Conservation (phyloP, 2,888 invertebrate species). For the Caenorhabditis afra region DNA sequence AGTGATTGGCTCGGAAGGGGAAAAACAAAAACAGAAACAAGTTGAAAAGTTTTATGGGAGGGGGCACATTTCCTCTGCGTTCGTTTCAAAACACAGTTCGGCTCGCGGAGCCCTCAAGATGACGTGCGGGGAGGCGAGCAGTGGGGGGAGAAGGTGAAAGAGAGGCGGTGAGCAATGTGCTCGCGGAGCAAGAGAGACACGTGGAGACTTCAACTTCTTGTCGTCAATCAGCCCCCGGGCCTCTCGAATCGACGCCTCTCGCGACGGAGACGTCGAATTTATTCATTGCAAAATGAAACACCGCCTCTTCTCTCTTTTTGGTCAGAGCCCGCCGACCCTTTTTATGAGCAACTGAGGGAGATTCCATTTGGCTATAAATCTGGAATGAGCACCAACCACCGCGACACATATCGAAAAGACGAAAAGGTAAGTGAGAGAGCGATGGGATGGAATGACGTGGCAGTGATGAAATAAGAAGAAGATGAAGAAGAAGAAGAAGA, state of each 20-base stretch:
- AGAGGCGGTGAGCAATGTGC: slow-evolving; percentile 20
- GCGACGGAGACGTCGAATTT: slow-evolving; percentile 34
- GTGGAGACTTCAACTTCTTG: slow-evolving; percentile 44
- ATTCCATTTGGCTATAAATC: slow-evolving; percentile 43
- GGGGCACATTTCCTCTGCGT: slow-evolving; percentile 19
- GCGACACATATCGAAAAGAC: slow-evolving; percentile 20
- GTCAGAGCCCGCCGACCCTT: slow-evolving; percentile 8
- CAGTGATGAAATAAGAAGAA: neutral
- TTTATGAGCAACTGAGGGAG: slow-evolving; percentile 9
- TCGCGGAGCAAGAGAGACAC: slow-evolving; percentile 13
- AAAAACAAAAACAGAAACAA: slow-evolving; percentile 36
- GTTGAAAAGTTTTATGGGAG: slow-evolving; percentile 4
- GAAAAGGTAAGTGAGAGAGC: slow-evolving; percentile 18
- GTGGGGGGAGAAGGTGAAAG: slow-evolving; percentile 11
- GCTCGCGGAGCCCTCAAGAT: slow-evolving; percentile 4
- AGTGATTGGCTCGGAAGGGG: neutral
- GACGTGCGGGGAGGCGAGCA: neutral
- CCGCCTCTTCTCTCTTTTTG: slow-evolving; percentile 14
- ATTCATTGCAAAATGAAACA: slow-evolving; percentile 58
- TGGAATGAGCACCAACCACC: slow-evolving; percentile 45
- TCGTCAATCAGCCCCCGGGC: slow-evolving; percentile 51
- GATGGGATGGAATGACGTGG: slow-evolving; percentile 31
- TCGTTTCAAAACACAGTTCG: slow-evolving; percentile 1
- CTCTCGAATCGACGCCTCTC: neutral
- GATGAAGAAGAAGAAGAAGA: slow-evolving; percentile 8